phyloP scores from a whole-genome alignment of 2,797 vertebrate species.

The Vireo griseus region DNA sequence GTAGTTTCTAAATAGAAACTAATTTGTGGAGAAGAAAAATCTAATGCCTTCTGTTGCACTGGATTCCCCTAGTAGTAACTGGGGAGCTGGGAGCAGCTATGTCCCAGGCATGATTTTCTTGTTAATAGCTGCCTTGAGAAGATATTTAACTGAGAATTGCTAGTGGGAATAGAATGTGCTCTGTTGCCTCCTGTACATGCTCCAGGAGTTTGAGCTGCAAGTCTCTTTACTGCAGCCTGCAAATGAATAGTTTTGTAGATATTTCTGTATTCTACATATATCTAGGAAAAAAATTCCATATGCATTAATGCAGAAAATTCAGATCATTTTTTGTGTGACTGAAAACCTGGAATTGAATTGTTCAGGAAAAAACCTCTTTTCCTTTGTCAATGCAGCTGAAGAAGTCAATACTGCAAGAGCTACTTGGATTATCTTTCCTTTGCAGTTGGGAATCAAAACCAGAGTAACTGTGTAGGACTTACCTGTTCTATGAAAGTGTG shows the following conservation, averaged over 20 bases:
- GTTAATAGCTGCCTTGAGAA: constrained; percentile 22
- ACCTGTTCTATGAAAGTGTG: not conserved
- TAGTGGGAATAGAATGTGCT: constrained; percentile 6
- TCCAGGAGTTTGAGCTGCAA: not conserved
- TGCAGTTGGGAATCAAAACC: not conserved
- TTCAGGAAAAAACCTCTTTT: not conserved
- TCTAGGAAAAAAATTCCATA: not conserved
- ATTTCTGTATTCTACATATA: not conserved
- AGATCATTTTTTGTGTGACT: not conserved
- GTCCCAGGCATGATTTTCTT: constrained; percentile 31
- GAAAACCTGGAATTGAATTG: not conserved
- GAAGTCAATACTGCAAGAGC: not conserved
- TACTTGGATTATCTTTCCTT: not conserved
- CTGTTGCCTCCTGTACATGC: not conserved
- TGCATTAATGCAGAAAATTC: not conserved
- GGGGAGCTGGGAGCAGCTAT: not conserved
- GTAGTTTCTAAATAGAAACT: constrained; percentile 1
- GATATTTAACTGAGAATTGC: constrained; percentile 7
- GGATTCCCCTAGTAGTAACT: not conserved
- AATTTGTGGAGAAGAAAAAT: not conserved
- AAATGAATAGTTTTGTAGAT: not conserved
- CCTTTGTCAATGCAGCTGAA: not conserved
- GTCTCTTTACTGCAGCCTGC: not conserved
- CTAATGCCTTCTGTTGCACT: not conserved
- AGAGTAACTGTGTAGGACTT: not conserved